Evolutionary conservation across 2,888 invertebrate species (phyloP).

Genomic region (Orchestes rusci): DNA sequence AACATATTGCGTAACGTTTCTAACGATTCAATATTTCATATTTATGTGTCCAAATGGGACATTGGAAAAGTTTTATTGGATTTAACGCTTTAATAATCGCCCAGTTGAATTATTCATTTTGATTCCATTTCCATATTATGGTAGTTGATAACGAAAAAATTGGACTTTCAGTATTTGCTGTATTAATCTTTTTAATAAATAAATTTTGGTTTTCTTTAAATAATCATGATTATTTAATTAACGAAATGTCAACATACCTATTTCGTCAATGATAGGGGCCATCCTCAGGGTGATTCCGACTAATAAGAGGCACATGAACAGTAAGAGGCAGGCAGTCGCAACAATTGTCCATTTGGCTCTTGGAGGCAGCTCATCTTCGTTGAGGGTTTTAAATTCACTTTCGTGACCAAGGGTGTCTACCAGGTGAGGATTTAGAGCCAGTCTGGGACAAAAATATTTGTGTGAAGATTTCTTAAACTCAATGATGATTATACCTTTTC

Average conservation of each 20-base stretch:
- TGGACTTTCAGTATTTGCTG: background rate
- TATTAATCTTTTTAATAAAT: background rate
- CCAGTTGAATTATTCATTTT: no score
- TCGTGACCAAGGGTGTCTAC: slow-evolving; percentile 27
- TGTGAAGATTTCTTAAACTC: background rate
- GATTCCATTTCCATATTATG: no score
- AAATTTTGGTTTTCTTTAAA: background rate
- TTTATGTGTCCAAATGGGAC: no score
- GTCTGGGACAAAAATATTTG: slow-evolving; percentile 10
- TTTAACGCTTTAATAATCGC: no score
- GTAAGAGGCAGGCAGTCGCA: slow-evolving; percentile 79
- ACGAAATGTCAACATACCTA: slow-evolving; percentile 61
- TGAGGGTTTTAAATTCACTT: slow-evolving; percentile 38
- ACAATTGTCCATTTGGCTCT: slow-evolving; percentile 87
- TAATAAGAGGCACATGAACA: slow-evolving; percentile 81
- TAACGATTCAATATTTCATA: no score
- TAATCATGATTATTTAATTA: background rate
- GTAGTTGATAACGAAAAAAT: background rate
- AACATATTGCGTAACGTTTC: no score
- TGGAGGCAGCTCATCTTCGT: slow-evolving; percentile 76
- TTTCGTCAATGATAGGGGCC: slow-evolving; percentile 92
- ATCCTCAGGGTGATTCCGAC: slow-evolving; percentile 88
- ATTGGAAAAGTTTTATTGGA: no score
- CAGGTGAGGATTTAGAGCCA: slow-evolving; percentile 28
- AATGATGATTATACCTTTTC: slow-evolving; percentile 26